These are phyloP conservation scores for Cryptocephalus moraei DNA, from an alignment of 2,888 invertebrate genomes.

Conservation along the genomic window DNA sequence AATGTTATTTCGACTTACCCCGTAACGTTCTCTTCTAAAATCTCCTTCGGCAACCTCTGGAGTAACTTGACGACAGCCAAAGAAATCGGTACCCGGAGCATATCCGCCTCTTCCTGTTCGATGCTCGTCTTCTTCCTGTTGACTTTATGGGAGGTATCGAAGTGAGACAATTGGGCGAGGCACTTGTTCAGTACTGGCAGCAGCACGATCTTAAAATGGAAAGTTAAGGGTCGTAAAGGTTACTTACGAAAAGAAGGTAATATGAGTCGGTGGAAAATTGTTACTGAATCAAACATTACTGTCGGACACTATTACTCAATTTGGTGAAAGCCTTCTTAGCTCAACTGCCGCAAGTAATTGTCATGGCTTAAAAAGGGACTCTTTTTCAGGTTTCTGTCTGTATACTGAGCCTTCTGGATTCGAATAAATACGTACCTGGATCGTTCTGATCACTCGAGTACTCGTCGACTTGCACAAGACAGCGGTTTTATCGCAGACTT, in stretches of 20 bases:
- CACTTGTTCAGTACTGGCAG: slow-evolving; percentile 71
- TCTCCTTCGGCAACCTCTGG: slow-evolving; percentile 69
- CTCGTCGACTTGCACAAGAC: slow-evolving; percentile 61
- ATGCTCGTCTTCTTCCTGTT: slow-evolving; percentile 57
- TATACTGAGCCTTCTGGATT: no score
- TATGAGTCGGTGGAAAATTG: no score
- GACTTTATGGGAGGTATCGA: slow-evolving; percentile 68
- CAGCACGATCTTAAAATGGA: slow-evolving; percentile 41
- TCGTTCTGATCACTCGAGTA: slow-evolving; percentile 54
- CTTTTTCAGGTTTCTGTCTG: no score
- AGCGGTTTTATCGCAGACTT: slow-evolving; percentile 38
- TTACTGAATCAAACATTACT: no score
- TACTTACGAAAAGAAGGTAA: no score
- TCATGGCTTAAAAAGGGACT: no score
- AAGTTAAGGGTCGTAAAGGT: no score
- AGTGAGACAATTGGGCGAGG: slow-evolving; percentile 57
- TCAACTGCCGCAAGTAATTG: no score
- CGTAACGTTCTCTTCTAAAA: slow-evolving; percentile 67
- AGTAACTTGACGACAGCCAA: slow-evolving; percentile 85
- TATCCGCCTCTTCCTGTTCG: slow-evolving; percentile 82
- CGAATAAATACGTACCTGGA: slow-evolving; percentile 21
- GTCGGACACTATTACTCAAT: no score
- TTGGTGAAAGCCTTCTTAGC: no score
- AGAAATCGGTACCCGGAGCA: slow-evolving; percentile 83
- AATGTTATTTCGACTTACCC: slow-evolving; percentile 50